Percentiles rank a stretch among this genome's conserved stretches.
These are phyloP conservation scores for Ranitomeya imitator DNA, from an alignment of 2,113 vertebrate genomes.

Conservation along the genomic window DNA sequence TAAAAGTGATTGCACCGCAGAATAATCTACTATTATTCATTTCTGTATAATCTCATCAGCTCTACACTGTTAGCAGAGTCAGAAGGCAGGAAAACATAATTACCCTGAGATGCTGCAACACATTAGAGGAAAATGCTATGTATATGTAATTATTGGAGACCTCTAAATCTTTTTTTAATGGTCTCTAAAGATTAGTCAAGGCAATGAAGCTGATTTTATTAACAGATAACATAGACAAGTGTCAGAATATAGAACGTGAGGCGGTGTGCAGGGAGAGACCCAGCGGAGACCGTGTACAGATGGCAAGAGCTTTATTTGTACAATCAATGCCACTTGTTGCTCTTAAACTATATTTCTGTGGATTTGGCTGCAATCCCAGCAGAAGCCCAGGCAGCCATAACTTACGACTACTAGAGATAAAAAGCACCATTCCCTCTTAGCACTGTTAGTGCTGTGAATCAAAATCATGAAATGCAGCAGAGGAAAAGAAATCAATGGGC, in stretches of 20 bases:
- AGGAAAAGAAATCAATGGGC: background rate
- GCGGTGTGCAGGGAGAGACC: slow-evolving; percentile 7
- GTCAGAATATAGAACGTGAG: background rate
- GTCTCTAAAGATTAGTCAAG: slow-evolving; percentile 38
- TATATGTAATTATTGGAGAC: slow-evolving; percentile 30
- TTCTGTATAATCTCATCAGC: slow-evolving; percentile 12
- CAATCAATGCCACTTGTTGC: slow-evolving; percentile 44
- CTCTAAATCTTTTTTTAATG: slow-evolving; percentile 41
- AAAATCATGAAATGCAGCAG: slow-evolving; percentile 1
- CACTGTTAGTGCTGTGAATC: slow-evolving; percentile 18
- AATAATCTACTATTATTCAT: background rate
- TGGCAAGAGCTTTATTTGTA: slow-evolving; percentile 46
- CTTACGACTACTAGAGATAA: slow-evolving; percentile 37
- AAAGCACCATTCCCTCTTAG: slow-evolving; percentile 2
- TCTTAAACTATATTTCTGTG: slow-evolving; percentile 45
- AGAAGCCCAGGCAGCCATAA: slow-evolving; percentile 27
- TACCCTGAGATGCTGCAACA: background rate
- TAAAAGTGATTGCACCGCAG: background rate
- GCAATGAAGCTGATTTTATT: slow-evolving; percentile 49
- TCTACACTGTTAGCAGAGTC: background rate
- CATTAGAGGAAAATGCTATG: slow-evolving; percentile 35
- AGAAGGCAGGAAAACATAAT: slow-evolving; percentile 22
- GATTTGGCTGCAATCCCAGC: slow-evolving; percentile 47
- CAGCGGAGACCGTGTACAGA: slow-evolving; percentile 30
- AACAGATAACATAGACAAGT: slow-evolving; percentile 29